Evolutionary conservation across 2,113 vertebrate genomes (phyloP).

Genomic region (Lota lota): DNA sequence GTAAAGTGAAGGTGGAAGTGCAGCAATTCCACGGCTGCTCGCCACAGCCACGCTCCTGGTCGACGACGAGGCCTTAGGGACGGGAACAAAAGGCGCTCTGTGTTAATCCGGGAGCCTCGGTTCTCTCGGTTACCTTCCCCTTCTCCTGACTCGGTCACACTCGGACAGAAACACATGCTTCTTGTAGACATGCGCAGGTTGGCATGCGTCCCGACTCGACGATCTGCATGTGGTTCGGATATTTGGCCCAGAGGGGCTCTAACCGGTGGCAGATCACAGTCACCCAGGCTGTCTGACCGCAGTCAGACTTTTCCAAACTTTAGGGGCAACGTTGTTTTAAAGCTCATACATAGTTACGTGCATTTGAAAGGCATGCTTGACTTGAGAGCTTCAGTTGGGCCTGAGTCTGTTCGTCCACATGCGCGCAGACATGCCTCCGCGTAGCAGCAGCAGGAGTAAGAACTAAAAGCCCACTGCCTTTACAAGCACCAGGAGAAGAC

Average conservation of each 20-base stretch:
- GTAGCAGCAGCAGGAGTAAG: too few species aligned
- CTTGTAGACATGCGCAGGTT: background rate
- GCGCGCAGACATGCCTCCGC: too few species aligned
- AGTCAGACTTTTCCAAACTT: background rate
- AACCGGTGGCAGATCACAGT: slow-evolving; percentile 3
- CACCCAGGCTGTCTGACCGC: background rate
- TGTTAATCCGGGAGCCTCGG: slow-evolving; percentile 26
- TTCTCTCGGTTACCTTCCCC: slow-evolving; percentile 19
- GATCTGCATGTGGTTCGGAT: background rate
- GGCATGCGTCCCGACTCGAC: background rate
- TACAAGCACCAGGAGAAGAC: too few species aligned
- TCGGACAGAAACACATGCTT: background rate
- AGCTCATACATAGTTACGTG: background rate
- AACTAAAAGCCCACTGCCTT: too few species aligned
- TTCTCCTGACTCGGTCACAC: background rate
- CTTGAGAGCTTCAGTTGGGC: too few species aligned
- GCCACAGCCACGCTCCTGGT: slow-evolving; percentile 25
- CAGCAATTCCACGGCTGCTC: slow-evolving; percentile 26
- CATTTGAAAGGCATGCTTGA: too few species aligned
- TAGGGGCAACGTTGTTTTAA: background rate
- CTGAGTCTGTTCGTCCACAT: too few species aligned
- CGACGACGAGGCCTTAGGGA: slow-evolving; percentile 36
- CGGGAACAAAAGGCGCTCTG: slow-evolving; percentile 27
- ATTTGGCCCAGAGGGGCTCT: background rate
- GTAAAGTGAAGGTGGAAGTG: slow-evolving; percentile 42